Evolutionary conservation across 2,113 vertebrate species (phyloP).

Genomic region (Microcebus lehilahytsara): DNA sequence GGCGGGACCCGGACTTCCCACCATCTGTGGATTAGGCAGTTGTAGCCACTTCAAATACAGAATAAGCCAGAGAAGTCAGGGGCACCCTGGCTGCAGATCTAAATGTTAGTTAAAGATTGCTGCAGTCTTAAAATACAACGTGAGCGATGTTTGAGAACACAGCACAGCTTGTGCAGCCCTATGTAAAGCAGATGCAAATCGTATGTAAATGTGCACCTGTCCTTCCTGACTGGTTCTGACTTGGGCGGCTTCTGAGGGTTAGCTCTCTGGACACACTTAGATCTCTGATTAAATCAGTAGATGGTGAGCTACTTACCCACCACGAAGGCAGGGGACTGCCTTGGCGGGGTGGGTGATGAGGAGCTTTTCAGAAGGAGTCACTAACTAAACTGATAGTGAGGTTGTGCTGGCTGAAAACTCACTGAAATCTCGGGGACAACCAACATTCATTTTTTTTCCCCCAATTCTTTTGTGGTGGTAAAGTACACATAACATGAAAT

Average conservation of each 20-base stretch:
- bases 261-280: background rate
- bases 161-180: constrained; percentile 64
- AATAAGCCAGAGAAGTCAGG: background rate
- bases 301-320: background rate
- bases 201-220: constrained; percentile 51
- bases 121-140: constrained; percentile 58
- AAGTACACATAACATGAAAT: background rate
- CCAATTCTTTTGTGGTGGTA: background rate
- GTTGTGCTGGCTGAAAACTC: background rate
- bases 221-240: constrained; percentile 34
- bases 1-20: too few relatives aligned
- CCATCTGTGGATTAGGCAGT: too few relatives aligned
- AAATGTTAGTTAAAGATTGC: constrained; percentile 69
- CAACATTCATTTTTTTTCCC: background rate
- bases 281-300: background rate
- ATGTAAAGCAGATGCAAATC: constrained; percentile 74
- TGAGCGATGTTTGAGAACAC: constrained; percentile 62
- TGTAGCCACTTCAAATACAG: background rate
- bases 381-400: background rate
- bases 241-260: background rate
- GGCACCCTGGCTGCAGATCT: background rate
- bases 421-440: background rate
- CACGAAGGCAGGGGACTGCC: background rate
- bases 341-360: background rate
- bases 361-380: background rate